A percentile compares a stretch with the other conserved stretches of the same genome.
Conservation (phyloP, 2,888 invertebrate species). For the Chaetogeoica ovagalla region DNA sequence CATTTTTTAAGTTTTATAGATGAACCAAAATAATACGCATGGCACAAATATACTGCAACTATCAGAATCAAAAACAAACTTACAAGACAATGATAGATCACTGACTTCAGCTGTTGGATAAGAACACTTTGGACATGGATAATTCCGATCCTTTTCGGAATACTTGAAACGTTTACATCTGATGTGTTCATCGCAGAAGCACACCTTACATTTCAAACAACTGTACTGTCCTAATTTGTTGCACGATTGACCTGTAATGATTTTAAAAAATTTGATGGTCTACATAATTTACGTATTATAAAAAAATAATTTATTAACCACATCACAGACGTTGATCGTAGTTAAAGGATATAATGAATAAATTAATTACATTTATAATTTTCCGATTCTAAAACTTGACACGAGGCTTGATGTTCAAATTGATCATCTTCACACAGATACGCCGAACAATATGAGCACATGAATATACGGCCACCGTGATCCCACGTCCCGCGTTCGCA, state of each 20-base stretch:
- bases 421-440: slow-evolving; percentile 93
- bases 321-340: neutral
- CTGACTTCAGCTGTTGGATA: slow-evolving; percentile 91
- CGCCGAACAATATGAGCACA: slow-evolving; percentile 86
- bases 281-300: neutral
- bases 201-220: slow-evolving; percentile 91
- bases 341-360: neutral
- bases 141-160: slow-evolving; percentile 72
- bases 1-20: too few relatives aligned
- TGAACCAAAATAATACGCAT: neutral
- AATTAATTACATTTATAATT: slow-evolving; percentile 81
- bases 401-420: slow-evolving; percentile 96
- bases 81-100: slow-evolving; percentile 93
- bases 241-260: slow-evolving; percentile 79
- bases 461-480: slow-evolving; percentile 89
- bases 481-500: slow-evolving; percentile 95
- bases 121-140: slow-evolving; percentile 93
- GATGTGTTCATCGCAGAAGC: slow-evolving; percentile 96
- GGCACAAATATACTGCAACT: neutral
- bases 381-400: slow-evolving; percentile 92
- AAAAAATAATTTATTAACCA: slow-evolving; percentile 14
- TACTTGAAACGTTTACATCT: slow-evolving; percentile 87
- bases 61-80: slow-evolving; percentile 59
- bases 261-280: slow-evolving; percentile 19
- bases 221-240: slow-evolving; percentile 94